Conservation (phyloP, 2,888 invertebrate genomes). For the Dynastes maya region DNA sequence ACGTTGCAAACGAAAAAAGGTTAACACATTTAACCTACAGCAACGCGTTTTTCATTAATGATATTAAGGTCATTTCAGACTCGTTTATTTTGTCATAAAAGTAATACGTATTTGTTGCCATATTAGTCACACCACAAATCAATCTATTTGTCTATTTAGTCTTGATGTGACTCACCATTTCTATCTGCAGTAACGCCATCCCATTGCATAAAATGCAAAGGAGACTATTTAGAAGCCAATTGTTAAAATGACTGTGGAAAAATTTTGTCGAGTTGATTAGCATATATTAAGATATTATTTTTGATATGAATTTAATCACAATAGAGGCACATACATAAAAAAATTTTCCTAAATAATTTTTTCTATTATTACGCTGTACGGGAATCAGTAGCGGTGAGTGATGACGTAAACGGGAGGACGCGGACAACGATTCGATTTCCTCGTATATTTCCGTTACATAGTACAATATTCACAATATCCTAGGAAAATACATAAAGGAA, state of each 20-base stretch:
- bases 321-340: too few species aligned
- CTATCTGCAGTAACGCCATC: not conserved
- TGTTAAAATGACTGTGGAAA: not conserved
- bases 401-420: too few species aligned
- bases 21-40: constrained; percentile 31
- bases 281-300: too few species aligned
- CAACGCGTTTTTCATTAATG: constrained; percentile 14
- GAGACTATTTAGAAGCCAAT: not conserved
- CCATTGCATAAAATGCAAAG: not conserved
- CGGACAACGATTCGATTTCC: too few species aligned
- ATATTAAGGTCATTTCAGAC: constrained; percentile 10
- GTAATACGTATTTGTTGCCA: not conserved
- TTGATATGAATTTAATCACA: too few species aligned
- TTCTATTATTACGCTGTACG: too few species aligned
- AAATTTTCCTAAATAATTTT: too few species aligned
- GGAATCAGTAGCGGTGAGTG: too few species aligned
- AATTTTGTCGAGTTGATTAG: too few species aligned
- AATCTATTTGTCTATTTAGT: constrained; percentile 26
- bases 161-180: constrained; percentile 5
- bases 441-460: too few species aligned
- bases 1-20: constrained; percentile 12
- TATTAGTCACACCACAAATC: constrained; percentile 40
- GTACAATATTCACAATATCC: too few species aligned
- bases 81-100: constrained; percentile 27
- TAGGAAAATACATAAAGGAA: too few species aligned